These are phyloP conservation scores for Pollenia griseotomentosa DNA, from an alignment of 2,888 invertebrate genomes.

Conservation along the genomic window DNA sequence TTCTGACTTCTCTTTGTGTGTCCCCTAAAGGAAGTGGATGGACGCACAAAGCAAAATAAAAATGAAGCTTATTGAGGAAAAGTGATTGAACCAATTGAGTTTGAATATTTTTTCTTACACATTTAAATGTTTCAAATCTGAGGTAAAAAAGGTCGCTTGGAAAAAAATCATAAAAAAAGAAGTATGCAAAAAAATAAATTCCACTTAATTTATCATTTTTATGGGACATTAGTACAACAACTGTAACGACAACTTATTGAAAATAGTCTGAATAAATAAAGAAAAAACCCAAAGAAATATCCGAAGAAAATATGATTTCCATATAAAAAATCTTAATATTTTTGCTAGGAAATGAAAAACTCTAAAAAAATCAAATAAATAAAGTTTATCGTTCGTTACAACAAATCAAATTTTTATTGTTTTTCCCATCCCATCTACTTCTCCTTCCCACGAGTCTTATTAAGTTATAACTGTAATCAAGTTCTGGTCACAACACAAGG, in stretches of 20 bases:
- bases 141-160: not conserved
- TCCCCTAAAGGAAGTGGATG: constrained; percentile 12
- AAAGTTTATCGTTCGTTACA: constrained; percentile 37
- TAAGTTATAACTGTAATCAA: constrained; percentile 61
- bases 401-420: constrained; percentile 53
- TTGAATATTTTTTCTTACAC: constrained; percentile 34
- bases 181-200: constrained; percentile 35
- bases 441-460: constrained; percentile 2
- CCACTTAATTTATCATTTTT: constrained; percentile 44
- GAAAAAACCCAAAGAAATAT: not conserved
- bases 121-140: not conserved
- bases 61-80: constrained; percentile 7
- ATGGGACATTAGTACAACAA: constrained; percentile 3
- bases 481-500: constrained; percentile 42
- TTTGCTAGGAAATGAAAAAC: constrained; percentile 28
- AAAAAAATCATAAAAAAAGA: not conserved
- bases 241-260: constrained; percentile 8
- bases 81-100: constrained; percentile 54
- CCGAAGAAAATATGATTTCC: constrained; percentile 29
- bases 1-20: not conserved
- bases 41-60: not conserved
- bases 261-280: not conserved
- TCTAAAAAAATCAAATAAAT: constrained; percentile 19
- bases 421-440: not conserved
- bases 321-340: constrained; percentile 28